phyloP scores from a whole-genome alignment of 1,140 invertebrate genomes.

The Lepidurus packardi region DNA sequence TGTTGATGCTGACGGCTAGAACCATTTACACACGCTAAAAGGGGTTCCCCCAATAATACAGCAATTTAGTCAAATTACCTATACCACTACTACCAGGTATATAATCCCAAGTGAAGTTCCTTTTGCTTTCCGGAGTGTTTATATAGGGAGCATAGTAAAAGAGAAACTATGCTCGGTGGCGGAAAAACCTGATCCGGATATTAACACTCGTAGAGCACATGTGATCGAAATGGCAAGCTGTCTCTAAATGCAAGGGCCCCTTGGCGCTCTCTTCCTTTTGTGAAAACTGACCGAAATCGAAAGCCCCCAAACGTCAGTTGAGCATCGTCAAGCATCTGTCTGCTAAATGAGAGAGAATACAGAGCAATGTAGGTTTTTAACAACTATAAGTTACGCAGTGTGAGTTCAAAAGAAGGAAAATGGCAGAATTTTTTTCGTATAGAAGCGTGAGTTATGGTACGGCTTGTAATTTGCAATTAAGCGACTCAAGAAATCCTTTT shows the following conservation, averaged over 20 bases:
- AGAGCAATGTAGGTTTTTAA: background rate
- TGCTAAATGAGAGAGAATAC: background rate
- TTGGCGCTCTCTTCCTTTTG: background rate
- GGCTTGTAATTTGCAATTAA: too few species aligned
- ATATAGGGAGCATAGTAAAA: background rate
- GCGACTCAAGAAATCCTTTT: too few species aligned
- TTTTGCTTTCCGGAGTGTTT: background rate
- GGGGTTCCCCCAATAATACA: conserved; percentile 11
- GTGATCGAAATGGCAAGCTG: conserved; percentile 13
- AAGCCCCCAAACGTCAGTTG: background rate
- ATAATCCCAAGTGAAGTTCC: background rate
- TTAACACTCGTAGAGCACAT: background rate
- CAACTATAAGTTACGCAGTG: background rate
- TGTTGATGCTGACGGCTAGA: conserved; percentile 4
- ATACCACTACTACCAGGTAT: conserved; percentile 11
- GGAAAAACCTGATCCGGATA: background rate
- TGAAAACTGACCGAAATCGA: conserved; percentile 1
- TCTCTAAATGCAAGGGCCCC: background rate
- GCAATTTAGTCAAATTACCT: conserved; percentile 6
- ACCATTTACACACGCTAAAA: conserved; percentile 22
- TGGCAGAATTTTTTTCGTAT: too few species aligned
- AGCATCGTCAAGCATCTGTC: conserved; percentile 12
- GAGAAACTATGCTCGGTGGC: background rate
- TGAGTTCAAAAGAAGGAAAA: background rate
- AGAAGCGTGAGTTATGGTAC: too few species aligned